Base-by-base conservation (phyloP, 1,140 invertebrate genomes). In the Zaprionus vittiger region DNA sequence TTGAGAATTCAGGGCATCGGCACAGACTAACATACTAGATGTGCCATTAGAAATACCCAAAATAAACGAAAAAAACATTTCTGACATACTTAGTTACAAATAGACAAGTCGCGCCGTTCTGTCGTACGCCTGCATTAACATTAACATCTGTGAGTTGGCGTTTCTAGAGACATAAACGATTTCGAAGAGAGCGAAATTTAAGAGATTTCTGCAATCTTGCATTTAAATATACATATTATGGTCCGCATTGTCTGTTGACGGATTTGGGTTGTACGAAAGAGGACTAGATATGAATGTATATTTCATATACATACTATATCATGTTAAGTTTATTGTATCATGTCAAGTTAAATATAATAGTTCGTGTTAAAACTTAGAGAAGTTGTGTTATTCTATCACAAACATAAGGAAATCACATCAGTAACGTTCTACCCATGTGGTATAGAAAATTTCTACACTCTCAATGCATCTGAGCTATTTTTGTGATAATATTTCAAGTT, bases 11-110 rank as follows among this genome's bases (percentile, higher is more conserved):
- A 72, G 60, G 59, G 73, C 73, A 79, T 15, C 62, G 38, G 55
- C 71, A 67, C 47, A 79, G 63, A 49, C 81, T 67, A 77, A 69
- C 59, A 60, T 55, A 68, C 75, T 90, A 90, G 89, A 87, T 87
- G 85, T 81, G 67, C 76, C 84, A 90, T 84, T 84, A 81, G 66
- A 77, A 89, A 69, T 24, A 49, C 85, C 81, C 83, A 91, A 87
- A 90, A 90, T 89, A 76, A 65, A 76, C 44, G 34, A 71, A 90
- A 77, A 81, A 70, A 73, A 52, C 47, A 52, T 22, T 66, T 78
- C 81, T 90, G 85, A 90, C 85, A 90, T 57, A 90, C 85, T 90
- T 57, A 90, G 79, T 90, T 90, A 90, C 81, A 89, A 12, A 26
- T 12, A 38, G 54, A 67, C 37, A 52, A 24, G 17, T 56, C 63